phyloP scores from a whole-genome alignment of 2,888 invertebrate species.

The Drosophila kuntzei region DNA sequence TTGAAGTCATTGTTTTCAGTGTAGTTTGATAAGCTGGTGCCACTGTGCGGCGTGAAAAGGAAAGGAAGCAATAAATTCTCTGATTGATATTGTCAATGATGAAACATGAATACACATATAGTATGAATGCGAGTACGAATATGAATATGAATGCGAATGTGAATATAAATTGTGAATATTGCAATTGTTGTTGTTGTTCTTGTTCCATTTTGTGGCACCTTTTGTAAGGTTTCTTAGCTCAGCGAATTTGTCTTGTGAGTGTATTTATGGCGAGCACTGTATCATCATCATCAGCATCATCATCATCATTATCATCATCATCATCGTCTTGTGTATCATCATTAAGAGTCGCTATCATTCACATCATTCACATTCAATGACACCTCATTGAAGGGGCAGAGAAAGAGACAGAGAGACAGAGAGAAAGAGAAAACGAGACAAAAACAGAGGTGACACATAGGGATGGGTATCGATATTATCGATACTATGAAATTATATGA shows the following conservation, averaged over 20 bases:
- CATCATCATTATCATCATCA: slow-evolving; percentile 9
- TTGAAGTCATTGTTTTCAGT: no score
- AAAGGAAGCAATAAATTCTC: slow-evolving; percentile 57
- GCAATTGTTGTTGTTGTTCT: slow-evolving; percentile 6
- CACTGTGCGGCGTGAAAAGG: slow-evolving; percentile 6
- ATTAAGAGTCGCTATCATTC: slow-evolving; percentile 11
- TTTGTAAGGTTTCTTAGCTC: slow-evolving; percentile 20
- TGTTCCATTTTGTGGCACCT: slow-evolving; percentile 14
- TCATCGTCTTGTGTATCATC: slow-evolving; percentile 4
- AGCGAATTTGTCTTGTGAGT: slow-evolving; percentile 60
- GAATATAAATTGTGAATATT: slow-evolving; percentile 5
- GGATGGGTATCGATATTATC: neutral
- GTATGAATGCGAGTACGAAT: slow-evolving; percentile 14
- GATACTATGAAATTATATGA: no score
- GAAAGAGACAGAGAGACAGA: neutral
- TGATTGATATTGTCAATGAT: slow-evolving; percentile 59
- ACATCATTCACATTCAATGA: slow-evolving; percentile 33
- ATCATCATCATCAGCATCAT: slow-evolving; percentile 49
- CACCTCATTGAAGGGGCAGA: slow-evolving; percentile 53
- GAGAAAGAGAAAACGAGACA: slow-evolving; percentile 7
- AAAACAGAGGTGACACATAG: slow-evolving; percentile 30
- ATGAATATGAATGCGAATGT: slow-evolving; percentile 9
- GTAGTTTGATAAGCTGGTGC: neutral
- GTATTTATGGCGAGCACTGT: slow-evolving; percentile 67
- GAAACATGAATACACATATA: slow-evolving; percentile 35